A percentile compares a stretch with the other conserved stretches of the same genome.
Conservation (phyloP, 2,888 invertebrate genomes). For the Hirtodrosophila cameraria region DNA sequence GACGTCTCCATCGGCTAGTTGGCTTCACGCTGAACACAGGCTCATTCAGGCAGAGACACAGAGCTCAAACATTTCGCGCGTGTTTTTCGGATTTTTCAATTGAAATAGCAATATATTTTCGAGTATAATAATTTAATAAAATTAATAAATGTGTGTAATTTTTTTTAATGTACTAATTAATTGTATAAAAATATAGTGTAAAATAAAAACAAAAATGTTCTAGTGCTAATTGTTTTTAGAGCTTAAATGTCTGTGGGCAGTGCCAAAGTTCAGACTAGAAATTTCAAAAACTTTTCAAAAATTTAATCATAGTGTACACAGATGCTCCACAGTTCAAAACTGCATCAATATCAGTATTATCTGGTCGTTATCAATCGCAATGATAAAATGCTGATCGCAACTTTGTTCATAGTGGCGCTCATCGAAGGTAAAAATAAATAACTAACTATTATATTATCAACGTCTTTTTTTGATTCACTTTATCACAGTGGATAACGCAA, state of each 20-base stretch:
- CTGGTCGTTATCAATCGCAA: slow-evolving; percentile 66
- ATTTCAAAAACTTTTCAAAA: slow-evolving; percentile 33
- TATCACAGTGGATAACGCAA: too few relatives aligned
- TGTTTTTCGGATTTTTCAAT: slow-evolving; percentile 18
- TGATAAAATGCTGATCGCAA: slow-evolving; percentile 81
- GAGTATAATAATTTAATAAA: background rate
- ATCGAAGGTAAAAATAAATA: slow-evolving; percentile 74
- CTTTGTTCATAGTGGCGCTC: slow-evolving; percentile 73
- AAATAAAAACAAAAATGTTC: background rate
- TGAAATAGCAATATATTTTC: slow-evolving; percentile 11
- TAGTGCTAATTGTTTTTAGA: slow-evolving; percentile 10
- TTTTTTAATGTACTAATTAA: slow-evolving; percentile 22
- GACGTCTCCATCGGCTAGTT: slow-evolving; percentile 66
- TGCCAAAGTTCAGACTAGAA: slow-evolving; percentile 11
- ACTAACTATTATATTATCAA: background rate
- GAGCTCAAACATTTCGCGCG: slow-evolving; percentile 19
- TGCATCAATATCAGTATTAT: slow-evolving; percentile 58
- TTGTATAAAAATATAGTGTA: slow-evolving; percentile 19
- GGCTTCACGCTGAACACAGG: slow-evolving; percentile 31
- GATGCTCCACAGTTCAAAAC: slow-evolving; percentile 59
- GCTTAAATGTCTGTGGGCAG: slow-evolving; percentile 29
- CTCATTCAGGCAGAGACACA: slow-evolving; percentile 5
- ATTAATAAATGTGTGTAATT: slow-evolving; percentile 4
- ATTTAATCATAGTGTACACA: slow-evolving; percentile 1
- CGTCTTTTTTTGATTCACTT: background rate